Evolutionary conservation across 1,140 invertebrate species (phyloP).

Genomic region (Ips nitidus): DNA sequence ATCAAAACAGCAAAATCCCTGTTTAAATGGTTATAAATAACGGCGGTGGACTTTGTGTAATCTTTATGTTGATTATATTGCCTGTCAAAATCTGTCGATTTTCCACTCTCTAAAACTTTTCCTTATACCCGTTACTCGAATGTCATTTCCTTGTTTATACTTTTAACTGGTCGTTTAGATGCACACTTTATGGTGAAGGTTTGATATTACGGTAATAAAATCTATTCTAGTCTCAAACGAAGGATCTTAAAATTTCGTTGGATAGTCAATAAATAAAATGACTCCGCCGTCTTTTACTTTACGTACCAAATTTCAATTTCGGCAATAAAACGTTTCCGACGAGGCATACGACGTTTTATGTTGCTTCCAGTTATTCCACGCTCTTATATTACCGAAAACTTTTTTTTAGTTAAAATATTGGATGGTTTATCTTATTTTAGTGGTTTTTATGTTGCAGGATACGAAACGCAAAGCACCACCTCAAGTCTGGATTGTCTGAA

Average conservation of each 20-base stretch:
- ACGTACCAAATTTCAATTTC: not conserved
- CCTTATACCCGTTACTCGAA: not conserved
- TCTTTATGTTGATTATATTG: slow-evolving; percentile 17
- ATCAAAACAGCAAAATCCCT: slow-evolving; percentile 38
- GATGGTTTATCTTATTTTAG: not conserved
- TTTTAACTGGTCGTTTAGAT: not conserved
- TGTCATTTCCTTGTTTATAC: not conserved
- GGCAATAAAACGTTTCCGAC: no score
- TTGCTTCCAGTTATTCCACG: no score
- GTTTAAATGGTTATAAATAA: slow-evolving; percentile 38
- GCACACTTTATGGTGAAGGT: not conserved
- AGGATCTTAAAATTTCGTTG: slow-evolving; percentile 5
- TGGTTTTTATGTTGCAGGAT: slow-evolving; percentile 53
- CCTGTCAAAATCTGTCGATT: slow-evolving; percentile 24
- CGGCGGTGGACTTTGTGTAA: slow-evolving; percentile 30
- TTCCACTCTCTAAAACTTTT: not conserved
- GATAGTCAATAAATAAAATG: slow-evolving; percentile 10
- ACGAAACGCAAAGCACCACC: slow-evolving; percentile 51
- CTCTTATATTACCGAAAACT: no score
- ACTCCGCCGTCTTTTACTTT: not conserved
- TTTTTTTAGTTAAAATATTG: no score
- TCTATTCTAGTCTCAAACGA: slow-evolving; percentile 6
- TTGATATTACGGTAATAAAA: slow-evolving; percentile 13
- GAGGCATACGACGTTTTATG: no score
- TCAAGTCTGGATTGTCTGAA: slow-evolving; percentile 65